Evolutionary conservation across 2,113 vertebrate species (phyloP).

Genomic region (Neolamprologus tretocephalus): DNA sequence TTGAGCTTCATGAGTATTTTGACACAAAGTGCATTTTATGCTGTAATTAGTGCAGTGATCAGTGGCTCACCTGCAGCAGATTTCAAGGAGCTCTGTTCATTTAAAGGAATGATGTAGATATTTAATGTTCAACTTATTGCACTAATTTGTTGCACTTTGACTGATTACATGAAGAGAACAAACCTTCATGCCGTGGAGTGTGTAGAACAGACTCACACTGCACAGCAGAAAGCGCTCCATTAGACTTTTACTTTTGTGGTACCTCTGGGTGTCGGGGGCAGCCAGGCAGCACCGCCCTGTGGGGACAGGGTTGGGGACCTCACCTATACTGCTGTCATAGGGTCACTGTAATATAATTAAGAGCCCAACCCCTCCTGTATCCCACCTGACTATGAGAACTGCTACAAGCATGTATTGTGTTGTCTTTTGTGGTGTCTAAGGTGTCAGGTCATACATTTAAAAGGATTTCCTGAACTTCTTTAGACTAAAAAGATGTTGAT

Average conservation of each 20-base stretch:
- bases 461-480: not conserved
- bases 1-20: not conserved
- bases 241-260: not conserved
- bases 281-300: not conserved
- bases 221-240: not conserved
- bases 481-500: not conserved
- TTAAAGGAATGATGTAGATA: not conserved
- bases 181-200: not conserved
- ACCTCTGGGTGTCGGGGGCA: not conserved
- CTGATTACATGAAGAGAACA: not conserved
- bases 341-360: not conserved
- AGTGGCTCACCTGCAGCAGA: not conserved
- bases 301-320: conserved; percentile 51
- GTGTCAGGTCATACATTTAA: not conserved
- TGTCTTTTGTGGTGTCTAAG: not conserved
- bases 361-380: fast-evolving
- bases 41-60: not conserved
- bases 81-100: not conserved
- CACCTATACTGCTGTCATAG: conserved; percentile 51
- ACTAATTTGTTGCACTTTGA: not conserved
- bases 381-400: not conserved
- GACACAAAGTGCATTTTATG: not conserved
- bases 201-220: not conserved
- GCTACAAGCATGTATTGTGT: fast-evolving
- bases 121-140: not conserved